Conservation (phyloP, 2,888 invertebrate genomes). For the Candidula unifasciata region DNA sequence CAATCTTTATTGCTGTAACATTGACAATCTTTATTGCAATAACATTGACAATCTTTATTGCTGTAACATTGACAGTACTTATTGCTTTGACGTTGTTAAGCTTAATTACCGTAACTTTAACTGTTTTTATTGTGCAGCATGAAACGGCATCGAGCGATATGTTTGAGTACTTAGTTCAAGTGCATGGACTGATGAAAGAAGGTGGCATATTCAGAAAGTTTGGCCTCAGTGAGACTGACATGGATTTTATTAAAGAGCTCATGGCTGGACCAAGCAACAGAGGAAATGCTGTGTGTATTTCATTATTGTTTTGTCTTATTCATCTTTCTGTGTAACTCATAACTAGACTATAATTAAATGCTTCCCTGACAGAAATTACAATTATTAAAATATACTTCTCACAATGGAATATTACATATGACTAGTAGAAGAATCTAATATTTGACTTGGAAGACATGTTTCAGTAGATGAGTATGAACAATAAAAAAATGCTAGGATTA, state of each 20-base stretch:
- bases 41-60: no score
- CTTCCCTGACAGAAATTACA: background rate
- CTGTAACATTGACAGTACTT: no score
- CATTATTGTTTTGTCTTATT: background rate
- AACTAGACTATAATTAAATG: background rate
- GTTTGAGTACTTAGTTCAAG: conserved; percentile 78
- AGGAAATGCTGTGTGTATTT: conserved; percentile 14
- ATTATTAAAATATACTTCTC: no score
- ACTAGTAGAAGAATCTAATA: no score
- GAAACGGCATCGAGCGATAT: conserved; percentile 79
- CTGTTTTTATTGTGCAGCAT: conserved; percentile 77
- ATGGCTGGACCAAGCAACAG: conserved; percentile 68
- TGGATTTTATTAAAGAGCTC: conserved; percentile 79
- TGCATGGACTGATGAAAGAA: conserved; percentile 69
- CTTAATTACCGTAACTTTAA: no score
- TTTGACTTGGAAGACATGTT: no score
- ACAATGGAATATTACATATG: no score
- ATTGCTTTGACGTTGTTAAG: no score
- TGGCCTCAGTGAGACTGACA: conserved; percentile 65
- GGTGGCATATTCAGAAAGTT: conserved; percentile 30
- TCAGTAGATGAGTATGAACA: no score
- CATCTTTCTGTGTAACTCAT: background rate
- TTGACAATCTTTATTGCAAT: no score
- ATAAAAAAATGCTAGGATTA: no score
- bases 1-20: no score